Evolutionary conservation across 2,113 vertebrate genomes (phyloP), one percentile per base, ranked within the genome.

Genomic region (Brachyhypopomus gauderio): DNA sequence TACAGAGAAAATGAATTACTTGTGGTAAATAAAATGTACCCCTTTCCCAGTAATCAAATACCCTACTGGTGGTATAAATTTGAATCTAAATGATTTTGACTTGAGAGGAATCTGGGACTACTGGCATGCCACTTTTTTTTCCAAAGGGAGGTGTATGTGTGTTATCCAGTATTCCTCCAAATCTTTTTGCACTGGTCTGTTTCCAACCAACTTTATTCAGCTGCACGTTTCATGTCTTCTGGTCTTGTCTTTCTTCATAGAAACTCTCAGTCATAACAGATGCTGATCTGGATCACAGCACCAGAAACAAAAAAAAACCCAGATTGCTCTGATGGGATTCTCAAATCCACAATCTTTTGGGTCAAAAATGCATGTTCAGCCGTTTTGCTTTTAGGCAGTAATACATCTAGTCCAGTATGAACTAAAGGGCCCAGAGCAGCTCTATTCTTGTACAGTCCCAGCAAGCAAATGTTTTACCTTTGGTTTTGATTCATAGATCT

Each of bases 271-370:
- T 41, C 23, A 16, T 41, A 78, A 67, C 77, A 78, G 77, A 59
- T 78, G 77, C 20, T 20, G 64, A 59, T 36, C 52, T 78, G 25
- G 55, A 56, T 60, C 67, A 48, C 3, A 55, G 58, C 77, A 45
- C 20, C 17, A 72, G 23, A 62, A 62, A 62, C 60, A 72, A 5
- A 4, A 25, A 19, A 52, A 52, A 52, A 52, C 8, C 8, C 45
- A 52, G 45, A 52, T 14, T 71, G 41, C 69, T 23, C 64, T 17
- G 2, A 16, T n/a, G 55, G 77, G 6, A 59, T 34, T n/a, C 66
- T 66, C 63, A 19, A 22, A 25, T 16, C 4, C 7, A 34, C 17
- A 20, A 56, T 63, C 62, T 56, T 41, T 59, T 14, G 36, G 23
- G 1, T 38, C 0, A 70, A 22, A 41, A 59, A 52, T 52, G 2